Base-by-base conservation (phyloP, 1,140 invertebrate species). In the Archivesica marissinica region DNA sequence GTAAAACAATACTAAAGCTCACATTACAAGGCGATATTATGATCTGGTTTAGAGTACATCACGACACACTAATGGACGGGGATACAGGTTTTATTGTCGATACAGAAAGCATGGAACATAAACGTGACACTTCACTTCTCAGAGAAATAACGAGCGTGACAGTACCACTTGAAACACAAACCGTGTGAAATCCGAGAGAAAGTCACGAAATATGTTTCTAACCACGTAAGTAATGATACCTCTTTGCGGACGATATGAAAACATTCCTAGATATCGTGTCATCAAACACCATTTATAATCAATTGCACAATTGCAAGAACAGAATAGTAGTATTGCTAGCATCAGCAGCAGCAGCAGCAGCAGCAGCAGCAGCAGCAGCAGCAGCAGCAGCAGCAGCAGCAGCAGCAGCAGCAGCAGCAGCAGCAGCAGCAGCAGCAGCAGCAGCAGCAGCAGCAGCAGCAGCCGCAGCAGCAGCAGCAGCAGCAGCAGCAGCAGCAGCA, bases 1-100 rank as follows among this genome's bases (percentile, higher is more conserved):
- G 52, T 61, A 79, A 79, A 79, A 79, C 25, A 79, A 79, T 64
- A 64, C 76, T 59, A 38, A 59, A 79, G 28, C 41, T 79, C 76
- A n/a, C 59, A 44, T 79, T 79, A 39, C 76, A 79, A 30, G 39
- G 17, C 1, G 1, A 23, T 25, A 33, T 35, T 76, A 33, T 38
- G 35, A 39, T 33, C 50, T 33, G 52, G 33, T 38, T 28, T 41
- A 76, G 52, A 76, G 74, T 76, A 54, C 28, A 54, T 76, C 47
- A 25, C 35, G 50, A 38, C 50, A 33, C n/a, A 20, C 52, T 76
- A 56, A 76, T 76, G 74, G 33, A 38, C 33, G 28, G 23, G 74
- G 52, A 76, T 7, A 76, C 47, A 30, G n/a, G 38, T 66, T 79
- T 79, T 79, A 79, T 79, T 79, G 41, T 38, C 4, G n/a, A 20